A percentile compares a stretch with the other conserved stretches of the same genome.
Conservation (phyloP, 1,140 invertebrate species). For the Colletes gigas region DNA sequence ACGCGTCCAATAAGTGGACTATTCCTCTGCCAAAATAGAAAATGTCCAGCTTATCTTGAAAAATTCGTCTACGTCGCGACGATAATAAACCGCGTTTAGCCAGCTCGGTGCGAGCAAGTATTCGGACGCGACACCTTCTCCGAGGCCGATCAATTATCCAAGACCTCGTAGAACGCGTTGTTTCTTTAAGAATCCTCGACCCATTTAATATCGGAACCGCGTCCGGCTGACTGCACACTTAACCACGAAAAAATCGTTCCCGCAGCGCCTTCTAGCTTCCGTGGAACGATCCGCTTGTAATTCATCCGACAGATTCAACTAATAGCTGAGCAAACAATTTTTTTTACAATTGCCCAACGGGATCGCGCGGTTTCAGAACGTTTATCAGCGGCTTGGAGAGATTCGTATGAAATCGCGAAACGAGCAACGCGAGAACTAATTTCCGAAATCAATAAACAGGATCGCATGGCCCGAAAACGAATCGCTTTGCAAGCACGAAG, state of each 20-base stretch:
- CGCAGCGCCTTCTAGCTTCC: not conserved
- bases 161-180: not conserved
- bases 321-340: not conserved
- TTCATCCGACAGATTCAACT: not conserved
- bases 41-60: too few species aligned
- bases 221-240: not conserved
- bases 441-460: not conserved
- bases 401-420: not conserved
- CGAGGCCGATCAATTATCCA: not conserved
- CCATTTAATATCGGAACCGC: not conserved
- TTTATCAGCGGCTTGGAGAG: not conserved
- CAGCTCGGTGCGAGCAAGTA: not conserved
- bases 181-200: slow-evolving; percentile 22
- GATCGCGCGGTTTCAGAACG: too few species aligned
- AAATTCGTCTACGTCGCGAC: too few species aligned
- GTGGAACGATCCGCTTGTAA: not conserved
- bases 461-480: not conserved
- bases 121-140: not conserved
- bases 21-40: too few species aligned
- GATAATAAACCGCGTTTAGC: too few species aligned
- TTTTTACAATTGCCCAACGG: too few species aligned
- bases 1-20: too few species aligned
- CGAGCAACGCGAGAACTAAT: not conserved
- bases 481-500: not conserved
- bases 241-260: not conserved